Conservation (phyloP, 2,113 vertebrate genomes). For the Cephalopterus ornatus region DNA sequence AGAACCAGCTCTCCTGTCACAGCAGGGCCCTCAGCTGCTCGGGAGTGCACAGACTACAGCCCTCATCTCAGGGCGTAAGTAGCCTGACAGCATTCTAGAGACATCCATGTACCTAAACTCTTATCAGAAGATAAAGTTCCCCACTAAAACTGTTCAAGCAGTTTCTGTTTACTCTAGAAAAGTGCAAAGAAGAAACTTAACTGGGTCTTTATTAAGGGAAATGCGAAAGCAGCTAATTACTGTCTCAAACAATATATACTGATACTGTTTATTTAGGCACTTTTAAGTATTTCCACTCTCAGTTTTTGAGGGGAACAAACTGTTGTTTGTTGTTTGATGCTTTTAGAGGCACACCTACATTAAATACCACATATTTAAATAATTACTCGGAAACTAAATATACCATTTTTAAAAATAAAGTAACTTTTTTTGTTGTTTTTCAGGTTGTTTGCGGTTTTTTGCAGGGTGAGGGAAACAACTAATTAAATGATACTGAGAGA, state of each 20-base stretch:
- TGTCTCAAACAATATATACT: neutral
- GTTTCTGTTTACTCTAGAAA: neutral
- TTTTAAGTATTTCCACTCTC: neutral
- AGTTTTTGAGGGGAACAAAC: neutral
- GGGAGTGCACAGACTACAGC: neutral
- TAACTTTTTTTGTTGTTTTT: neutral
- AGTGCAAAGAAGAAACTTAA: neutral
- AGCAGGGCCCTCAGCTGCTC: neutral
- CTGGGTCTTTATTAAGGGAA: neutral
- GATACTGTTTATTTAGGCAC: neutral
- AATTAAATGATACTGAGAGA: neutral
- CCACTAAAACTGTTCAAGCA: neutral
- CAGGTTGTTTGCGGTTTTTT: accelerated
- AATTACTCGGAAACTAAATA: neutral
- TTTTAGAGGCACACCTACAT: neutral
- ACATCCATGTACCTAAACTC: neutral
- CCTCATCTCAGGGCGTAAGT: neutral
- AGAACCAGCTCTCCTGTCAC: neutral
- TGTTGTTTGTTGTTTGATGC: neutral
- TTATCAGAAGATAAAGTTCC: neutral
- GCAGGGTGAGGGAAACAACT: neutral
- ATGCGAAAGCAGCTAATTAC: neutral
- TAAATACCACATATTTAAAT: neutral
- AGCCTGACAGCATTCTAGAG: neutral
- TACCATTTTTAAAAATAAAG: neutral